Percentiles rank a stretch among this genome's conserved stretches.
phyloP scores from a whole-genome alignment of 1,140 invertebrate genomes.

The Gryllus bimaculatus region DNA sequence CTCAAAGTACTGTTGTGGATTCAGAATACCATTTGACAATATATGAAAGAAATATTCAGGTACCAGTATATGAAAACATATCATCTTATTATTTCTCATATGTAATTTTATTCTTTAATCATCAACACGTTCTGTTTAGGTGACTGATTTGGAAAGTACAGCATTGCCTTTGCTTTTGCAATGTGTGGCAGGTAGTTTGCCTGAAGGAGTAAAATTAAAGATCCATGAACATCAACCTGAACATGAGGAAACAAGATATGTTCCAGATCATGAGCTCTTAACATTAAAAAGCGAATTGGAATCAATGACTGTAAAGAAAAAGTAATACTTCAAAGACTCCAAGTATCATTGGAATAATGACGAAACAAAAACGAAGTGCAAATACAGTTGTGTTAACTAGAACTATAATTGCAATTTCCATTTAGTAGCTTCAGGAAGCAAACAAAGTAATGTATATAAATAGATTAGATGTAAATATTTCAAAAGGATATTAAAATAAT shows the following conservation, averaged over 20 bases:
- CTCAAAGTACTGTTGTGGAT: constrained; percentile 51
- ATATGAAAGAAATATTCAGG: constrained; percentile 69
- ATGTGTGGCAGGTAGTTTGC: constrained; percentile 53
- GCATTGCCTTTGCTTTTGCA: constrained; percentile 49
- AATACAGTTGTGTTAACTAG: background rate
- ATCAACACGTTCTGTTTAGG: constrained; percentile 28
- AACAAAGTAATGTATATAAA: too few relatives aligned
- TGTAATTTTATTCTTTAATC: background rate
- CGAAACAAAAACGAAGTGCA: background rate
- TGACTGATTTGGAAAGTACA: constrained; percentile 46
- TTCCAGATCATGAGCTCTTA: constrained; percentile 67
- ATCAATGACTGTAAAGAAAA: background rate
- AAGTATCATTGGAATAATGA: background rate
- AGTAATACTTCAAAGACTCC: background rate
- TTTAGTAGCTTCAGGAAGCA: too few relatives aligned
- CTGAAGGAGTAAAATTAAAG: constrained; percentile 60
- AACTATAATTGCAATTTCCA: too few relatives aligned
- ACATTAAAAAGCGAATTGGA: constrained; percentile 52
- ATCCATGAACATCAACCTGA: constrained; percentile 48
- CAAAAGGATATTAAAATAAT: too few relatives aligned
- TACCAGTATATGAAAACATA: constrained; percentile 26
- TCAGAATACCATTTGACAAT: constrained; percentile 59
- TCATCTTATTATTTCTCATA: background rate
- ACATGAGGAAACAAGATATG: constrained; percentile 56
- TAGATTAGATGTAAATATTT: too few relatives aligned